These are phyloP conservation scores for Cancer borealis DNA, from an alignment of 2,888 invertebrate genomes.

Conservation along the genomic window DNA sequence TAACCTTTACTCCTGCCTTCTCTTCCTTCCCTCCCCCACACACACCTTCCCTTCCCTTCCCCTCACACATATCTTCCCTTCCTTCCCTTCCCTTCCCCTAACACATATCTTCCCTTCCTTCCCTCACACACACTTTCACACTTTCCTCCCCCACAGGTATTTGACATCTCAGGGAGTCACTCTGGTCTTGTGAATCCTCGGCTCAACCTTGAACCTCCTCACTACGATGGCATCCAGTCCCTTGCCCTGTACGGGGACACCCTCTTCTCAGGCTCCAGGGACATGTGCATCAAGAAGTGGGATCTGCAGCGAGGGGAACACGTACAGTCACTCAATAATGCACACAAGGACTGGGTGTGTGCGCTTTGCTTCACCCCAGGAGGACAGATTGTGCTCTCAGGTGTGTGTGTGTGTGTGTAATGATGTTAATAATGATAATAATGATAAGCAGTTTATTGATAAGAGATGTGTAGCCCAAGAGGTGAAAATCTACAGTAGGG, in stretches of 20 bases:
- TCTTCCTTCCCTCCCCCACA: neutral
- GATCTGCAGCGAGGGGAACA: slow-evolving; percentile 82
- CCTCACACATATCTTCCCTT: neutral
- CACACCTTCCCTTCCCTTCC: neutral
- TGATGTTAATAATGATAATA: too few relatives aligned
- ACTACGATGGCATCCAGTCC: slow-evolving; percentile 93
- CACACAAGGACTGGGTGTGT: slow-evolving; percentile 93
- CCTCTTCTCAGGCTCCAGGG: slow-evolving; percentile 91
- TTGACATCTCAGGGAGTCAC: slow-evolving; percentile 81
- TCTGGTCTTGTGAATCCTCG: slow-evolving; percentile 83
- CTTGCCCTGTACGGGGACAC: slow-evolving; percentile 85
- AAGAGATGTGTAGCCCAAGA: too few relatives aligned
- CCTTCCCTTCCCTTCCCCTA: neutral
- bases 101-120: neutral
- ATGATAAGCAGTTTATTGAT: too few relatives aligned
- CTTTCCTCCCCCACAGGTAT: slow-evolving; percentile 80
- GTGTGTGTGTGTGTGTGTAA: slow-evolving; percentile 59
- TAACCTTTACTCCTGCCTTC: neutral
- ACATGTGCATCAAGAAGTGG: slow-evolving; percentile 93
- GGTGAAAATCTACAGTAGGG: too few relatives aligned
- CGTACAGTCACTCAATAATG: slow-evolving; percentile 86
- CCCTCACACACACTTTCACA: neutral
- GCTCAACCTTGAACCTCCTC: slow-evolving; percentile 89
- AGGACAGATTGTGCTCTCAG: slow-evolving; percentile 76
- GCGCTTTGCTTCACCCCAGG: slow-evolving; percentile 82